phyloP scores from a whole-genome alignment of 2,888 invertebrate species.

The Galerucella nymphaeae region DNA sequence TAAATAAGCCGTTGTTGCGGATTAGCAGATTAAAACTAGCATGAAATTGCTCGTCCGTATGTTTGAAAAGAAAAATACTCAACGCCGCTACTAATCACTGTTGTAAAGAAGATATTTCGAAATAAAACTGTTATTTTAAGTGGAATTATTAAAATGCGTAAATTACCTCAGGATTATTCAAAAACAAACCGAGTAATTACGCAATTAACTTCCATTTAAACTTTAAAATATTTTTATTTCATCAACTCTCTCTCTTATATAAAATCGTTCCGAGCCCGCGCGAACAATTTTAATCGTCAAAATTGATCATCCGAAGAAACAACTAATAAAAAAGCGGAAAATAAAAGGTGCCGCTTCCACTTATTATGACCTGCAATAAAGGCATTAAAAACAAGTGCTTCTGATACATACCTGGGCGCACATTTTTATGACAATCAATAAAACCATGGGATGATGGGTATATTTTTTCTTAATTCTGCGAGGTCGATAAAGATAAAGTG shows the following conservation, averaged over 20 bases:
- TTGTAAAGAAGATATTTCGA: constrained; percentile 3
- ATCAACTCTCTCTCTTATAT: constrained; percentile 27
- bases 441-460: constrained; percentile 30
- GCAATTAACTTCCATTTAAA: constrained; percentile 24
- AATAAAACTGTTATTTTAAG: background rate
- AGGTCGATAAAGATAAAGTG: background rate
- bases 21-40: background rate
- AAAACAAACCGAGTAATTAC: constrained; percentile 18
- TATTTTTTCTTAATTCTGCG: constrained; percentile 12
- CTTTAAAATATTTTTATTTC: constrained; percentile 19
- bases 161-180: background rate
- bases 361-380: constrained; percentile 56
- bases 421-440: constrained; percentile 43
- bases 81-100: background rate
- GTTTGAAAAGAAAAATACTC: background rate
- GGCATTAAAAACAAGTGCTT: constrained; percentile 63
- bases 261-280: constrained; percentile 27
- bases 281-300: constrained; percentile 37
- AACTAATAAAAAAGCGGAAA: constrained; percentile 45
- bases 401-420: constrained; percentile 54
- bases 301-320: constrained; percentile 44
- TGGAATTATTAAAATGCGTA: background rate
- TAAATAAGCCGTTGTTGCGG: background rate
- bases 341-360: constrained; percentile 46
- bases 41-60: background rate